These are phyloP conservation scores for Columba livia DNA, from an alignment of 2,113 vertebrate genomes.

Conservation along the genomic window DNA sequence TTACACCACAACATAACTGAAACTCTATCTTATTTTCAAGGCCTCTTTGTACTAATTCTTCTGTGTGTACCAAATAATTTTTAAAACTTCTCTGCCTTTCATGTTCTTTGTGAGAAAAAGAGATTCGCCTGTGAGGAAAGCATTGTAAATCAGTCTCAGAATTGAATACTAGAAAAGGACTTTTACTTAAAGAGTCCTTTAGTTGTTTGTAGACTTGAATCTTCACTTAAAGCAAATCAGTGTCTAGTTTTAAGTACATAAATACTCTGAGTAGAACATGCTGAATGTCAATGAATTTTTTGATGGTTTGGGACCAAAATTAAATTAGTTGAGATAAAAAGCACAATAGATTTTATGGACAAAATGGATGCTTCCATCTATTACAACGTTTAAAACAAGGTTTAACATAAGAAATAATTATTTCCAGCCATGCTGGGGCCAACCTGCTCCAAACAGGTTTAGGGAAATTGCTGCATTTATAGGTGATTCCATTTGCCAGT, in stretches of 20 bases:
- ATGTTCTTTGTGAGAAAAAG: neutral
- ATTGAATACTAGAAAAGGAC: neutral
- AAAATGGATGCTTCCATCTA: neutral
- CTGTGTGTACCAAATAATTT: neutral
- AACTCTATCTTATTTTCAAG: neutral
- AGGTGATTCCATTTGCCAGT: neutral
- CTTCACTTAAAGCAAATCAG: neutral
- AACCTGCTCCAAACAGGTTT: neutral
- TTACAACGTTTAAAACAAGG: neutral
- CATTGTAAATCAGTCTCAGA: neutral
- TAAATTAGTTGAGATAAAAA: neutral
- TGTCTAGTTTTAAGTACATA: neutral
- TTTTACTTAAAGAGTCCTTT: neutral
- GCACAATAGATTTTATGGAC: neutral
- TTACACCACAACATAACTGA: neutral
- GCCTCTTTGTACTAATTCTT: neutral
- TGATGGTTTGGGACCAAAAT: neutral
- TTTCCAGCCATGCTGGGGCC: neutral
- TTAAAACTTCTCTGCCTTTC: neutral
- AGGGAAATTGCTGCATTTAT: neutral
- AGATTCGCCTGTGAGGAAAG: neutral
- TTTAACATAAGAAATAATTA: neutral
- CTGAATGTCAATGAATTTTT: neutral
- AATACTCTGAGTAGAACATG: accelerated
- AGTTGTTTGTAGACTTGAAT: neutral